Base-by-base conservation (phyloP, 2,113 vertebrate genomes). In the Deroptyus accipitrinus region DNA sequence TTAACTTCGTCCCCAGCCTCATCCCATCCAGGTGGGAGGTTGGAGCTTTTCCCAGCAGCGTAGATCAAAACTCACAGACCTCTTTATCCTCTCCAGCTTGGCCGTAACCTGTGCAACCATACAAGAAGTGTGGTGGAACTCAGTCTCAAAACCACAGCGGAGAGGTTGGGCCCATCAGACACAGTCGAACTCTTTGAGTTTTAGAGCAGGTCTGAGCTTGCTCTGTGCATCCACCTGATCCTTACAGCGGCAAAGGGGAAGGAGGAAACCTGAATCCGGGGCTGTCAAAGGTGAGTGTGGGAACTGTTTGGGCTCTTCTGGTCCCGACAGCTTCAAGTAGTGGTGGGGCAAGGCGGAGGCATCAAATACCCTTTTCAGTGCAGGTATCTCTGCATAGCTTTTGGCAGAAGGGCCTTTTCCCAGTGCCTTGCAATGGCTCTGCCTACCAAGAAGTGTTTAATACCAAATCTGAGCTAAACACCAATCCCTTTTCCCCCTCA, bases 181-280 rank as follows among this genome's bases (percentile, higher is more conserved):
- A 63, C 46, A 94, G 81, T n/a, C 63, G 42, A 92, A 62, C 39
- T 62, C 37, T 86, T 80, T 82, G 62, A 92, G 27, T 44, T 62
- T 62, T n/a, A 62, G 67, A 35, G 69, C 73, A 57, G 66, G 77
- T 92, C 73, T 25, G 35, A 94, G 31, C 80, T 31, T 17, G 86
- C 37, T 84, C 37, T 72, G n/a, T 7, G 17, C 80, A 93, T 83
- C 33, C 31, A 41, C 39, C 46, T 59, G 46, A 75, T 67, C 55
- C 61, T 94, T 37, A 59, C 0, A 1, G 27, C 48, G 77, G 48
- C 48, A 81, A 48, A 86, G 35, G 41, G 18, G 62, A 78, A 82
- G 48, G 23, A 76, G 37, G 37, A 84, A 74, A 46, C 33, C n/a
- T 41, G 48, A 78, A 57, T 3, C 15, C 44, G 44, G 73, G 62